Conservation (phyloP, 2,113 vertebrate species). For the Nymphicus hollandicus region DNA sequence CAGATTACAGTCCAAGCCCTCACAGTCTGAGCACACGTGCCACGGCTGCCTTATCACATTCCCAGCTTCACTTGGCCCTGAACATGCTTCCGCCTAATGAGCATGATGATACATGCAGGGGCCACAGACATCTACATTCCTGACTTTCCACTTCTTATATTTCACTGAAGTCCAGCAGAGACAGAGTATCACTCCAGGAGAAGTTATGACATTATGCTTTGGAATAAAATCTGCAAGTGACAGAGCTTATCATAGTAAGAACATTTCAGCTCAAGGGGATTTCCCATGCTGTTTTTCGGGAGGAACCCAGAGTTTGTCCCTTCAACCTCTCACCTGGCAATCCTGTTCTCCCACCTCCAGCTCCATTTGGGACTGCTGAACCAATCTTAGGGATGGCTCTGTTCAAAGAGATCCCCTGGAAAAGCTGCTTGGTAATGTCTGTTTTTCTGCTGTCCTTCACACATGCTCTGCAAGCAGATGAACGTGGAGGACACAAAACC, state of each 20-base stretch:
- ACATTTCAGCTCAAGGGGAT: not conserved
- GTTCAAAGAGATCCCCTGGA: not conserved
- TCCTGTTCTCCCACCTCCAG: not conserved
- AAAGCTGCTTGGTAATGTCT: accelerated
- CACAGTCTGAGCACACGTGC: accelerated
- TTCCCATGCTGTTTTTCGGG: not conserved
- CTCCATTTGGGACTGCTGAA: not conserved
- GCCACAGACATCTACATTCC: not conserved
- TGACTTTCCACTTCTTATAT: not conserved
- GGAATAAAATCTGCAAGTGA: not conserved
- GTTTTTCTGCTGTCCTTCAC: not conserved
- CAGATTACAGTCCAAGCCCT: not conserved
- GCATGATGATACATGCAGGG: accelerated
- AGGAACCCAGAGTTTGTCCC: not conserved
- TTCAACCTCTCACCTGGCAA: not conserved
- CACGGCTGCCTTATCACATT: not conserved
- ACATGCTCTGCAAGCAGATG: not conserved
- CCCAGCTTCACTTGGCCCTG: not conserved
- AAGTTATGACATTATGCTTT: not conserved
- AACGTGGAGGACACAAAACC: not conserved
- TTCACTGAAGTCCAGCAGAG: not conserved
- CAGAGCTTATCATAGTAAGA: not conserved
- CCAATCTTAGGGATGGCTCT: not conserved
- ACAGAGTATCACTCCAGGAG: not conserved
- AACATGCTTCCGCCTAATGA: not conserved